A percentile compares a stretch with the other conserved stretches of the same genome.
Evolutionary conservation across 2,888 invertebrate species (phyloP).

Genomic region (Drosophila cracens): DNA sequence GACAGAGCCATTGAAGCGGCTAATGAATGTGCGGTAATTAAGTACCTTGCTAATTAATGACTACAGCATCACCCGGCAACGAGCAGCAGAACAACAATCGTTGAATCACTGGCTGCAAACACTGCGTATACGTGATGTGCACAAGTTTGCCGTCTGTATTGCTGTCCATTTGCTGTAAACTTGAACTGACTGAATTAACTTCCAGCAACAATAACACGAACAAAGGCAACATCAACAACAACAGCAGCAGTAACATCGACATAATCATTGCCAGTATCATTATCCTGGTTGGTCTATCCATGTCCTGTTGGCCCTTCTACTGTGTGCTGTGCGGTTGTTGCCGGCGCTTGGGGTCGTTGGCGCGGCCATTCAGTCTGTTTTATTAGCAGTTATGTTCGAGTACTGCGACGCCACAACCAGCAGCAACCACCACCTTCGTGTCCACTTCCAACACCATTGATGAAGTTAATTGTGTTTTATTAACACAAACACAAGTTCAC

Average conservation of each 20-base stretch:
- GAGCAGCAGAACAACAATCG: constrained; percentile 52
- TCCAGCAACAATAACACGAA: constrained; percentile 35
- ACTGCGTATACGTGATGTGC: constrained; percentile 72
- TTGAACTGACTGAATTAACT: constrained; percentile 59
- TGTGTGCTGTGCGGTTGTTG: constrained; percentile 30
- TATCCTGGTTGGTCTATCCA: constrained; percentile 47
- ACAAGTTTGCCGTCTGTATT: constrained; percentile 12
- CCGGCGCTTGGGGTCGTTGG: constrained; percentile 62
- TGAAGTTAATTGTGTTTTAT: constrained; percentile 84
- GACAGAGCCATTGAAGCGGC: constrained; percentile 74
- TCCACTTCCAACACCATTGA: constrained; percentile 74
- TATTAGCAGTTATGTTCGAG: constrained; percentile 80
- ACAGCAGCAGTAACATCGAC: constrained; percentile 14
- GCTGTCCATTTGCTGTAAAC: constrained; percentile 57
- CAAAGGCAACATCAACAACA: constrained; percentile 16
- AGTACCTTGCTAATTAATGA: constrained; percentile 85
- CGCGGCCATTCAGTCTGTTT: constrained; percentile 75
- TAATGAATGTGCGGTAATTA: constrained; percentile 85
- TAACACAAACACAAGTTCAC: constrained; percentile 83
- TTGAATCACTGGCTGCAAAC: constrained; percentile 58
- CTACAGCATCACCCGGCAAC: constrained; percentile 65
- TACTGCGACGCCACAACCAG: constrained; percentile 42
- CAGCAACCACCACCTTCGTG: constrained; percentile 25
- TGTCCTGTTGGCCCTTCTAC: constrained; percentile 23
- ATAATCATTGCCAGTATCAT: constrained; percentile 68